A percentile compares a stretch with the other conserved stretches of the same genome.
Conservation (phyloP, 2,113 vertebrate genomes). For the Apteryx mantelli region DNA sequence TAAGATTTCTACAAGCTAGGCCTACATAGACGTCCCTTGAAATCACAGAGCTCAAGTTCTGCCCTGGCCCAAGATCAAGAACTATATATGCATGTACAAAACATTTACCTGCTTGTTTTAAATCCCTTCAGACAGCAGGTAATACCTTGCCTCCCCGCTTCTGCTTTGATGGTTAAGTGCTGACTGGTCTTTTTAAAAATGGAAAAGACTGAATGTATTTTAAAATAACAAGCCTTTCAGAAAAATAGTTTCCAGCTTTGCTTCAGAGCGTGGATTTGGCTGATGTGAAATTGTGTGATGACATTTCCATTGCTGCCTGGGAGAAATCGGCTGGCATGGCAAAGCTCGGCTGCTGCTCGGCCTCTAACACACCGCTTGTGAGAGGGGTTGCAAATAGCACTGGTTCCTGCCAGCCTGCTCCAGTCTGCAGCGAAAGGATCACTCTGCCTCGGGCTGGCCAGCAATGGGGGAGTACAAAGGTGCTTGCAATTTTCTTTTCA, state of each 20-base stretch:
- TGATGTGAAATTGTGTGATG: background rate
- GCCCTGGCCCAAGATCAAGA: background rate
- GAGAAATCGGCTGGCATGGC: background rate
- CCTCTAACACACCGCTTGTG: fast-evolving
- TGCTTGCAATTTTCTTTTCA: background rate
- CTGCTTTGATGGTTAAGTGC: background rate
- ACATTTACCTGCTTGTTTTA: background rate
- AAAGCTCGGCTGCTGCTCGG: fast-evolving
- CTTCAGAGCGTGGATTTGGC: background rate
- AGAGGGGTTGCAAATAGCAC: fast-evolving
- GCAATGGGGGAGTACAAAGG: fast-evolving
- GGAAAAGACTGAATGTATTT: background rate
- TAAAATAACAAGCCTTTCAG: background rate
- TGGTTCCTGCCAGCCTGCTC: background rate
- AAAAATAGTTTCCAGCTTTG: background rate
- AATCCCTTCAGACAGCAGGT: background rate
- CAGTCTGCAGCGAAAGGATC: background rate
- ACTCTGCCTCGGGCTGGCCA: background rate
- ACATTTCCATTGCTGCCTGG: background rate
- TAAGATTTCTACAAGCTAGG: background rate
- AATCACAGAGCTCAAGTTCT: background rate
- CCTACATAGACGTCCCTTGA: background rate
- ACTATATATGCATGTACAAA: fast-evolving
- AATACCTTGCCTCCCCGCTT: background rate
- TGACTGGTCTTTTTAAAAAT: background rate